Conservation (phyloP, 1,140 invertebrate species). For the Vanessa atalanta region DNA sequence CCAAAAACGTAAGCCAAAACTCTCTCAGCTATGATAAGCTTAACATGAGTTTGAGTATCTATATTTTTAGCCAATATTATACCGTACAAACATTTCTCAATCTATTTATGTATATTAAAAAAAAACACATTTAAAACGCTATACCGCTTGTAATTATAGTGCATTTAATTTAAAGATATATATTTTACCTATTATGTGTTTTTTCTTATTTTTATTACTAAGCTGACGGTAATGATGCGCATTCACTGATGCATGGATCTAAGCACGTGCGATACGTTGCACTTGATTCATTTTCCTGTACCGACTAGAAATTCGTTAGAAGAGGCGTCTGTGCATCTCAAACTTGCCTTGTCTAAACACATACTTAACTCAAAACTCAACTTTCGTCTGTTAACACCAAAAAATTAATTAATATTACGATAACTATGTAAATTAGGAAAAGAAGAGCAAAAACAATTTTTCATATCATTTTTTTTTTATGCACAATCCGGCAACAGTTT, state of each 20-base stretch:
- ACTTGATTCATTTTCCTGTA: constrained; percentile 1
- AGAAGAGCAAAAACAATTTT: no score
- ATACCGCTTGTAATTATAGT: neutral
- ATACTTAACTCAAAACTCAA: neutral
- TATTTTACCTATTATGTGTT: neutral
- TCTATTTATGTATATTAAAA: no score
- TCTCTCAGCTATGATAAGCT: neutral
- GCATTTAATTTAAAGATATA: neutral
- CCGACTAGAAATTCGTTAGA: neutral
- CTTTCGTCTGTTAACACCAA: no score
- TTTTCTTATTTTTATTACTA: neutral
- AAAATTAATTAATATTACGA: no score
- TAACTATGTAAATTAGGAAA: no score
- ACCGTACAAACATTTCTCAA: no score
- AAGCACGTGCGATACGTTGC: constrained; percentile 10
- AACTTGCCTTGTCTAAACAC: neutral
- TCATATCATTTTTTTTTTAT: no score
- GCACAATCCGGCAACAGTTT: no score
- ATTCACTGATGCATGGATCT: neutral
- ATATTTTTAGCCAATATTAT: neutral
- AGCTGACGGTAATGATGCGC: neutral
- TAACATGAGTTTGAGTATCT: no score
- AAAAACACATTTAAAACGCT: no score
- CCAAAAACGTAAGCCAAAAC: constrained; percentile 20
- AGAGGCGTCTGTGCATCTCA: neutral